These are phyloP conservation scores for Pasiphila rectangulata DNA, from an alignment of 2,888 invertebrate species.

Conservation along the genomic window DNA sequence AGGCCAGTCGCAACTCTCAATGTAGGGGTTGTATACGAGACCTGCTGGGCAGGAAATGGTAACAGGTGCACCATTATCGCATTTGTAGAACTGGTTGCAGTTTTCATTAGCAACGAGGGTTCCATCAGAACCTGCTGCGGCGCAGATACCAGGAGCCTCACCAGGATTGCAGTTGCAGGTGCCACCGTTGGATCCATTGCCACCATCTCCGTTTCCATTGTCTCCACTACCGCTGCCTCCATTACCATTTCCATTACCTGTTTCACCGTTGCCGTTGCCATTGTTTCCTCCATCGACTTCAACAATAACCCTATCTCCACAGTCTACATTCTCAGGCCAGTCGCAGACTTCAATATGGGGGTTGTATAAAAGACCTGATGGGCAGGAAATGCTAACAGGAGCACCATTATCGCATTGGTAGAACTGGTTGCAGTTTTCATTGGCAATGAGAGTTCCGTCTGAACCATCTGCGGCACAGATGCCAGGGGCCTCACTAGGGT, in stretches of 20 bases:
- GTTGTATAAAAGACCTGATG: conserved; percentile 36
- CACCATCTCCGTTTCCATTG: background rate
- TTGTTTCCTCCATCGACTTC: conserved; percentile 16
- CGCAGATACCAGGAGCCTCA: conserved; percentile 45
- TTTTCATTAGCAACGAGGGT: conserved; percentile 44
- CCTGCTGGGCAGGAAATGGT: conserved; percentile 32
- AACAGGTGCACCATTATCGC: conserved; percentile 39
- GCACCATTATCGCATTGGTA: conserved; percentile 37
- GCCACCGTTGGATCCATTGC: conserved; percentile 5
- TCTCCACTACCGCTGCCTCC: background rate
- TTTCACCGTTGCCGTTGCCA: conserved; percentile 10
- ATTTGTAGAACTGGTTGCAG: conserved; percentile 50
- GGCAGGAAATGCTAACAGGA: conserved; percentile 28
- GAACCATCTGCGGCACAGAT: conserved; percentile 37
- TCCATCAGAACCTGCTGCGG: conserved; percentile 38
- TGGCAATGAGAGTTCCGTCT: conserved; percentile 36
- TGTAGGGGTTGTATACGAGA: conserved; percentile 42
- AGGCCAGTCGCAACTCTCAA: conserved; percentile 46
- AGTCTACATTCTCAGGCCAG: conserved; percentile 42
- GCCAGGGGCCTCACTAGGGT: conserved; percentile 35
- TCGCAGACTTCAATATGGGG: conserved; percentile 38
- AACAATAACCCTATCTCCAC: conserved; percentile 36
- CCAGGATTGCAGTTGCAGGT: conserved; percentile 40
- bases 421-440: conserved; percentile 43
- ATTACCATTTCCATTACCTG: conserved; percentile 4